Conservation (phyloP, 2,888 invertebrate genomes). For the Acanthococcus lagerstroemiae region DNA sequence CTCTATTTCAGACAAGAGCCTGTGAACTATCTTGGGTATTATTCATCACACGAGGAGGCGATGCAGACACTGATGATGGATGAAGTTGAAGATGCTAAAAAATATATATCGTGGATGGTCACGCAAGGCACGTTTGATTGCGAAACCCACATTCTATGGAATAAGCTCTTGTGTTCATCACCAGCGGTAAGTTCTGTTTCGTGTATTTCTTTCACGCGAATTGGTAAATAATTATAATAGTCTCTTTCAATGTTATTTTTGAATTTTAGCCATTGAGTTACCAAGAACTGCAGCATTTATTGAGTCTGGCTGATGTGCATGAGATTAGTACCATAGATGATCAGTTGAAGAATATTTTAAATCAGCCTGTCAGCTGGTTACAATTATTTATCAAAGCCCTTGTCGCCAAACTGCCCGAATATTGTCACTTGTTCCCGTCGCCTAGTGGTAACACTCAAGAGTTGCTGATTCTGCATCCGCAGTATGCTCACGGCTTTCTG, state of each 20-base stretch:
- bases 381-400: conserved; percentile 52
- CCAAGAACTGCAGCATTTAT: conserved; percentile 54
- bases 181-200: conserved; percentile 26
- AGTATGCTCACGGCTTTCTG: conserved; percentile 55
- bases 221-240: conserved; percentile 4
- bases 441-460: conserved; percentile 51
- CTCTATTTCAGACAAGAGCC: conserved; percentile 54
- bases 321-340: conserved; percentile 51
- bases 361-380: conserved; percentile 56
- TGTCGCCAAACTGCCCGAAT: conserved; percentile 50
- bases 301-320: conserved; percentile 50
- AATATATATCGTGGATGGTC: conserved; percentile 52
- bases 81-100: conserved; percentile 48
- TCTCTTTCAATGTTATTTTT: conserved; percentile 1
- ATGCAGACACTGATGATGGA: conserved; percentile 54
- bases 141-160: conserved; percentile 60
- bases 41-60: conserved; percentile 55
- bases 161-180: conserved; percentile 47
- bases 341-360: conserved; percentile 49
- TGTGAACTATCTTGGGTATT: conserved; percentile 59
- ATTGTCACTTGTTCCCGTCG: conserved; percentile 50
- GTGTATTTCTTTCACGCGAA: no score
- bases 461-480: conserved; percentile 53
- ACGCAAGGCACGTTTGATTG: conserved; percentile 57
- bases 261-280: conserved; percentile 44